phyloP scores from a whole-genome alignment of 35 echinoderm and acorn worm species.

The Apostichopus parvimensis region DNA sequence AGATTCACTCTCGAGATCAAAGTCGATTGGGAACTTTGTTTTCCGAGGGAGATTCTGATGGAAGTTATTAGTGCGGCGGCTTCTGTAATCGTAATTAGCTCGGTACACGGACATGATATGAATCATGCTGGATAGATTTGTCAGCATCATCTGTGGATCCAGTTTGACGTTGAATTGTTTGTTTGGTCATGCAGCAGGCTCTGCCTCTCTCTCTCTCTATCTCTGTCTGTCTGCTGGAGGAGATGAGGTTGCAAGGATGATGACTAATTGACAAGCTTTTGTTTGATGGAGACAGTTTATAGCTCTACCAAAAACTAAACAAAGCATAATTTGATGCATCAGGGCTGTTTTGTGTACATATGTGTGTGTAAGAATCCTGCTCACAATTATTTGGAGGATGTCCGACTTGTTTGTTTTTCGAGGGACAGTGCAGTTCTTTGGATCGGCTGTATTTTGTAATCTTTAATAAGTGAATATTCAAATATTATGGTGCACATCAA shows the following conservation, averaged over 20 bases:
- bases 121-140: background rate
- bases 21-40: no score
- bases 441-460: background rate
- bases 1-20: no score
- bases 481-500: no score
- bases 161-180: constrained; percentile 16
- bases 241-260: background rate
- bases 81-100: constrained; percentile 10
- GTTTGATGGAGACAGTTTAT: background rate
- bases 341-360: background rate
- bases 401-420: background rate
- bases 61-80: background rate
- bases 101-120: background rate
- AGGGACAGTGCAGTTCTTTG: background rate
- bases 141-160: background rate
- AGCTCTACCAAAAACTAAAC: background rate
- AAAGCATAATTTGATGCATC: background rate
- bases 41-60: no score
- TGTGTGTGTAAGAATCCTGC: no score
- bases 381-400: background rate
- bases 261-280: constrained; percentile 8
- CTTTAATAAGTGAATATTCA: background rate
- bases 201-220: no score
- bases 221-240: background rate
- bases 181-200: no score